Conservation (phyloP, 2,113 vertebrate genomes). For the Phrynosoma platyrhinos region DNA sequence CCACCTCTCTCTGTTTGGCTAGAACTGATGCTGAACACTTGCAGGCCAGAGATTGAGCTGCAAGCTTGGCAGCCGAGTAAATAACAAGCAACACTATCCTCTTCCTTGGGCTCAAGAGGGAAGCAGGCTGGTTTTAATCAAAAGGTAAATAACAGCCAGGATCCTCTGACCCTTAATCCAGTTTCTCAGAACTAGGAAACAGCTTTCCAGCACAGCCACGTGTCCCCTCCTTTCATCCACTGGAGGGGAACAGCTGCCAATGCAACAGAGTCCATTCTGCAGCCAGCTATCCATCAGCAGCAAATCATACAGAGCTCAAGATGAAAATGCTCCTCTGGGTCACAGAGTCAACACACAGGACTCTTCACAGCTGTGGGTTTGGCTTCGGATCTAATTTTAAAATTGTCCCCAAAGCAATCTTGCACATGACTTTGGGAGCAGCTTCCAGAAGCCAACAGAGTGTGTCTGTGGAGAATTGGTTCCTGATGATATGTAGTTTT, state of each 20-base stretch:
- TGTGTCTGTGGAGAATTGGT: neutral
- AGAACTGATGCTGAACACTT: constrained; percentile 43
- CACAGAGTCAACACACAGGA: neutral
- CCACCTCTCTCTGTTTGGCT: neutral
- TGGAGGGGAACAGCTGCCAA: neutral
- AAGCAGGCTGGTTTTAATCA: constrained; percentile 71
- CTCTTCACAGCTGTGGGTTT: neutral
- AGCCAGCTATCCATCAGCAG: constrained; percentile 31
- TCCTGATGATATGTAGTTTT: neutral
- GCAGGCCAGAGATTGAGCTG: constrained; percentile 64
- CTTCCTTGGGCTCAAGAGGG: constrained; percentile 5
- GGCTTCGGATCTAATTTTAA: constrained; percentile 22
- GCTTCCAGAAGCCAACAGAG: neutral
- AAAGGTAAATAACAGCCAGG: constrained; percentile 69
- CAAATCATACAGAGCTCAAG: neutral
- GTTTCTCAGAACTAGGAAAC: constrained; percentile 64
- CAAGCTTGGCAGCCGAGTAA: constrained; percentile 67
- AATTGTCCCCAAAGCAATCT: constrained; percentile 14
- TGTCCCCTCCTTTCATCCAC: constrained; percentile 15
- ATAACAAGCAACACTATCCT: constrained; percentile 64
- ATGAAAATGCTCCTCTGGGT: constrained; percentile 8
- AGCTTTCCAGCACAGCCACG: constrained; percentile 41
- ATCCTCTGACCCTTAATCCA: constrained; percentile 71
- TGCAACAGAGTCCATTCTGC: neutral
- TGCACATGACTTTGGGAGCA: neutral